Evolutionary conservation across 2,797 vertebrate genomes (phyloP), one percentile per base, ranked within the genome.

Genomic region (Hyperoplus immaculatus): DNA sequence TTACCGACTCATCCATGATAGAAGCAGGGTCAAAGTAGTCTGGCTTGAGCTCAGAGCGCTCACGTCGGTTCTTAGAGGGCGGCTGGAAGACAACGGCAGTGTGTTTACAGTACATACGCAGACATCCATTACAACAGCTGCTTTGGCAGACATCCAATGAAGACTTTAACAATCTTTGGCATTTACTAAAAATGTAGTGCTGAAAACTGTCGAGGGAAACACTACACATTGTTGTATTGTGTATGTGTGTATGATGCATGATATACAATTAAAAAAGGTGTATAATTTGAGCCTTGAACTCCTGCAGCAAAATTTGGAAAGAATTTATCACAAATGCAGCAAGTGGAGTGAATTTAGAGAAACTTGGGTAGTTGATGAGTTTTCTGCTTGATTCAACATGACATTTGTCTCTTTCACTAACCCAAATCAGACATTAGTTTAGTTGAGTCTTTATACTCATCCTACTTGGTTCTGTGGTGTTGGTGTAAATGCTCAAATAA

Each of bases 1-100:
- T 95, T 96, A 99, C 98, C 95, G 98, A 99, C 95, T 99, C 98
- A 93, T 99, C 98, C 98, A 99, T 99, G 96, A 99, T 99, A 92
- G 98, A 99, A 92, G 98, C 97, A 13, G 98, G 98, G 94, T 99
- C 98, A 93, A 99, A 99, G 95, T 98, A 99, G 96, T 99, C 98
- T 63, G 98, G 98, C 94, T 99, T 99, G 87, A 99, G 95, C 87
- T 99, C 98, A 72, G 97, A 98, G 93, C 98, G 95, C 92, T 99
- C 98, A 82, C 98, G 96, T 56, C 98, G 97, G 92, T 99, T 99
- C 96, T 99, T 99, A 64, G 98, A 99, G 15, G 98, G 97, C 49
- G 98, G 98, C 98, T 99, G 93, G 72, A 91, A 80, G 54, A 86
- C 2, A 83, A 3, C 45, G 39, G 78, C 4, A 5, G 6, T 0